Percentiles rank a stretch among this genome's conserved stretches.
Conservation (phyloP, 2,113 vertebrate species). For the Microtus ochrogaster region DNA sequence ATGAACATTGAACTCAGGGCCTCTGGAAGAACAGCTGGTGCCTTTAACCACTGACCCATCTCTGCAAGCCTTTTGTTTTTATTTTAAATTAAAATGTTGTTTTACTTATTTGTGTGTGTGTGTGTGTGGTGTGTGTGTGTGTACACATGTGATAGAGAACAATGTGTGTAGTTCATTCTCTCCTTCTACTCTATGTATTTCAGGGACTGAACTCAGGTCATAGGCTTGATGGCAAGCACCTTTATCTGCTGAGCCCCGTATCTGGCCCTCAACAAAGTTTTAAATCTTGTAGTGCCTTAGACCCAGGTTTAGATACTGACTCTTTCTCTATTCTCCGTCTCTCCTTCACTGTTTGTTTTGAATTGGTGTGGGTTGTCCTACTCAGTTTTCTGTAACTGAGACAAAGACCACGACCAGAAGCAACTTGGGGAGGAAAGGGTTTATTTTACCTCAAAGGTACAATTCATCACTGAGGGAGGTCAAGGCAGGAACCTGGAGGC, state of each 20-base stretch:
- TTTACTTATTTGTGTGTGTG: background rate
- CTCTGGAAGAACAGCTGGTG: background rate
- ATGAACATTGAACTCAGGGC: background rate
- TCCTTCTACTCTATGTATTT: background rate
- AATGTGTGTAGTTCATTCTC: background rate
- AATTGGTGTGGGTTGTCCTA: background rate
- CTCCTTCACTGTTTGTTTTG: background rate
- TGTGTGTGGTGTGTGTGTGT: background rate
- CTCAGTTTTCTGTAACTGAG: background rate
- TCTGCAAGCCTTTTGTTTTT: background rate
- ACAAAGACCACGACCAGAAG: background rate
- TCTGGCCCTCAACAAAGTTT: background rate
- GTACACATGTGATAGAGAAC: background rate
- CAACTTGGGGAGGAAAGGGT: background rate
- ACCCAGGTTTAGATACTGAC: background rate
- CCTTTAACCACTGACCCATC: background rate
- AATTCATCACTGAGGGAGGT: background rate
- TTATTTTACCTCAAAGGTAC: background rate
- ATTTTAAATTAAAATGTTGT: background rate
- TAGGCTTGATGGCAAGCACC: background rate
- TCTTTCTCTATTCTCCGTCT: background rate
- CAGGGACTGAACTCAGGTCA: background rate
- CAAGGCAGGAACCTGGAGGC: background rate
- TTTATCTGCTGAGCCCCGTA: background rate
- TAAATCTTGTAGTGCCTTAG: background rate